These are phyloP conservation scores for Atlantisia rogersi DNA, from an alignment of 2,113 vertebrate genomes.

Conservation along the genomic window DNA sequence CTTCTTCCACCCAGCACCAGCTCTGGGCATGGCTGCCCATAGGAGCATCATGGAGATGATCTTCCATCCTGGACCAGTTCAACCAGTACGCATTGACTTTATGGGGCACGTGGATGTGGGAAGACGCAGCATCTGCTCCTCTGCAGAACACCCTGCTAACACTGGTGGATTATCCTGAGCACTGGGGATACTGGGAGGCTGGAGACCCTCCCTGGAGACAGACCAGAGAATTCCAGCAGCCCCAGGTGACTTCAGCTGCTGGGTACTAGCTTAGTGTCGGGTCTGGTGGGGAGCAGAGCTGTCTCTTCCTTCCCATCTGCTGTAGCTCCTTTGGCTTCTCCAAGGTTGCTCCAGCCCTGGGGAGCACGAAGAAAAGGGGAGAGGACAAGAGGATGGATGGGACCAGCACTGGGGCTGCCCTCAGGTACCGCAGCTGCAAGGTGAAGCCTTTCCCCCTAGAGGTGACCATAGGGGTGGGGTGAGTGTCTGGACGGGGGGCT, in stretches of 20 bases:
- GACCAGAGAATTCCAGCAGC: neutral
- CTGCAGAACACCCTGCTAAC: rapidly evolving
- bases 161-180: neutral
- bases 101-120: rapidly evolving
- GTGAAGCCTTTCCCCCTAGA: neutral
- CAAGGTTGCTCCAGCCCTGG: neutral
- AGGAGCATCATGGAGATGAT: rapidly evolving
- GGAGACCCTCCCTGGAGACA: neutral
- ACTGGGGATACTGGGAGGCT: neutral
- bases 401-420: neutral
- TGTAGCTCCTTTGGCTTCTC: neutral
- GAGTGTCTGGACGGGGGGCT: rapidly evolving
- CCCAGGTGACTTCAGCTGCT: neutral
- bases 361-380: neutral
- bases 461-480: neutral
- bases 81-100: neutral
- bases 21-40: rapidly evolving
- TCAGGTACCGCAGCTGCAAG: rapidly evolving
- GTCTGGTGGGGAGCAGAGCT: neutral
- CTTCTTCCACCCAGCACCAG: neutral
- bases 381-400: neutral
- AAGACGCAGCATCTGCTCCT: rapidly evolving
- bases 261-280: neutral
- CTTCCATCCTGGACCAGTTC: neutral
- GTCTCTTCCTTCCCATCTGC: neutral